Base-by-base conservation (phyloP, 2,888 invertebrate genomes). In the Smittia sp. region DNA sequence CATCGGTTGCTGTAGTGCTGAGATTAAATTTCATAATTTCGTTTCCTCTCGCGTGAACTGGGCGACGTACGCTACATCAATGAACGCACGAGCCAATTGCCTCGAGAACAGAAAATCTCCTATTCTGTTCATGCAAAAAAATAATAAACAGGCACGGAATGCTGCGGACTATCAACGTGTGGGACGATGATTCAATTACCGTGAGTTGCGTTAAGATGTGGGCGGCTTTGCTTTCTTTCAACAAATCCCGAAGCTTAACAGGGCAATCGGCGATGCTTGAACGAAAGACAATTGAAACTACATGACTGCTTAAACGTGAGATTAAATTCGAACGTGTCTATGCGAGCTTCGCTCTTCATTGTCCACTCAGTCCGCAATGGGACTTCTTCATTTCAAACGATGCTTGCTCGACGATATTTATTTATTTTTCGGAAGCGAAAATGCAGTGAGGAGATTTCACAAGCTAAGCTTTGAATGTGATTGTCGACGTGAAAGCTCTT, bases 251-350 rank as follows among this genome's bases (percentile, higher is more conserved):
- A 15, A 46, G 46, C 15, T 46, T 46, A n/a, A 46, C 46, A 11
- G 6, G 46, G 46, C n/a, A n/a, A n/a, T n/a, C n/a, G n/a, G n/a
- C n/a, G n/a, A n/a, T n/a, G n/a, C 11, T 15, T 32, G 46, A 46
- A 46, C 22, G n/a, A 65, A 32, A 65, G 65, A 65, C 65, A 65
- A 65, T 65, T 38, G 38, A 27, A 65, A 46, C 20, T 67, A 67
- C 67, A 41, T 41, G 67, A 67, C 67, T 67, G 67, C 67, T 67
- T 67, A 67, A 67, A 67, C 39, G 67, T 65, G 41, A 67, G 67
- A 67, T 67, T 67, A 67, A 67, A 67, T 13, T 22, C 1, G 24
- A n/a, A 67, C 67, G 67, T 67, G 67, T 24, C 46, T 39, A 58
- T 20, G 15, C 22, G 58, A 4, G 1, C 9, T 32, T 32, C 9